Percentiles rank a stretch among this genome's conserved stretches.
Conservation (phyloP, 2,888 invertebrate species). For the Lycaena phlaeas region DNA sequence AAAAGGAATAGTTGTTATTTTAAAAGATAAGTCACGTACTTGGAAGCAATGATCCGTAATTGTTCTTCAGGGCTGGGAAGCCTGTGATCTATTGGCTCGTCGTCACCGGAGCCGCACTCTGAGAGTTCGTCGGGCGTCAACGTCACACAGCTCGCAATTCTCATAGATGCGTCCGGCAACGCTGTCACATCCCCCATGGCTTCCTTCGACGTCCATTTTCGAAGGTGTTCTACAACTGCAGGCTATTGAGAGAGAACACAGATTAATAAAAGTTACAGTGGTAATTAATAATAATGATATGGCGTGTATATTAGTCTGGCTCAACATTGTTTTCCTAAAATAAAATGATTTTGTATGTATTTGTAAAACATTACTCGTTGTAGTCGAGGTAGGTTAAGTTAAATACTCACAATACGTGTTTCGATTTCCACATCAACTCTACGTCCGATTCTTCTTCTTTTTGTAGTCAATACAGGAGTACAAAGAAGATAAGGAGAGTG, state of each 20-base stretch:
- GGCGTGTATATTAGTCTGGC: too few species aligned
- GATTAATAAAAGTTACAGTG: background rate
- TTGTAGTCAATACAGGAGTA: conserved; percentile 84
- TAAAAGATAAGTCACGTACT: too few species aligned
- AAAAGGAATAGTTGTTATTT: too few species aligned
- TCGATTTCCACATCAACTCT: conserved; percentile 88
- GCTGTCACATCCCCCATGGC: conserved; percentile 88
- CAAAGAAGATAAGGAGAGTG: conserved; percentile 83
- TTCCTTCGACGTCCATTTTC: conserved; percentile 89
- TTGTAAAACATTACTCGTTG: too few species aligned
- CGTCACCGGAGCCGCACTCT: conserved; percentile 73
- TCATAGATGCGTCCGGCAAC: conserved; percentile 82
- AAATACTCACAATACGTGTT: conserved; percentile 89
- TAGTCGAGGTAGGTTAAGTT: too few species aligned
- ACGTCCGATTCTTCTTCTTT: conserved; percentile 77
- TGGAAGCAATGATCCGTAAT: conserved; percentile 85
- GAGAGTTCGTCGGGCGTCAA: conserved; percentile 67
- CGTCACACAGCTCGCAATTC: conserved; percentile 73
- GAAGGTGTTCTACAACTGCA: conserved; percentile 82
- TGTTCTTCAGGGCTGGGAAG: conserved; percentile 92
- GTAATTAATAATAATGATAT: too few species aligned
- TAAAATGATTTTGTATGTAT: too few species aligned
- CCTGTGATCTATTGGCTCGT: conserved; percentile 85
- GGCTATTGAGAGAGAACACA: conserved; percentile 72
- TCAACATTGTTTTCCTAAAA: too few species aligned